These are phyloP conservation scores for Paratilapia polleni DNA, from an alignment of 2,113 vertebrate species.

Conservation along the genomic window DNA sequence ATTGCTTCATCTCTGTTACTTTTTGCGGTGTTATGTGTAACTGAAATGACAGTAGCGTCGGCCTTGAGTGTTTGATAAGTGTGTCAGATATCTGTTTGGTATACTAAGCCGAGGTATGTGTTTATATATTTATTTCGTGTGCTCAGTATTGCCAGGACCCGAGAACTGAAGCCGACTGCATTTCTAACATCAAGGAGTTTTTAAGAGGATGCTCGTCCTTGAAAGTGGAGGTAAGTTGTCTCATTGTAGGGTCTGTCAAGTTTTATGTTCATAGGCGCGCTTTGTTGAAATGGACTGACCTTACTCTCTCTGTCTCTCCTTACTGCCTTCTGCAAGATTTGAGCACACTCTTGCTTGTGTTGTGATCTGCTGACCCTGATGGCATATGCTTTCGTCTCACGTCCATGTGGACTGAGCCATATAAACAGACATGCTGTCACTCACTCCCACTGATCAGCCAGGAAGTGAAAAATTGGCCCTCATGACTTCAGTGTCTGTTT, in stretches of 20 bases:
- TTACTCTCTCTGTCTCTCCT: not conserved
- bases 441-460: constrained; percentile 30
- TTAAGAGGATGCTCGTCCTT: constrained; percentile 87
- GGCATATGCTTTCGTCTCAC: constrained; percentile 39
- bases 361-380: constrained; percentile 45
- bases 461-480: not conserved
- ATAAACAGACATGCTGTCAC: constrained; percentile 56
- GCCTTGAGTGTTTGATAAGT: not conserved
- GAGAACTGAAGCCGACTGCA: constrained; percentile 88
- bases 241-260: not conserved
- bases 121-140: constrained; percentile 52
- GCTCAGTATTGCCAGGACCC: constrained; percentile 90
- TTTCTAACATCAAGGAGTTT: constrained; percentile 91
- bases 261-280: not conserved
- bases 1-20: not conserved
- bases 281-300: constrained; percentile 14
- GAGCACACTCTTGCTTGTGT: constrained; percentile 28
- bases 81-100: constrained; percentile 24
- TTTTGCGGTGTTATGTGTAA: not conserved
- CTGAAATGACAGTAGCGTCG: not conserved
- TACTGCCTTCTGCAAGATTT: constrained; percentile 20
- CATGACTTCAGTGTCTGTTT: constrained; percentile 2
- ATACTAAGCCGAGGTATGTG: constrained; percentile 43
- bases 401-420: constrained; percentile 47
- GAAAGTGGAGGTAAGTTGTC: constrained; percentile 91